Evolutionary conservation across 1,140 invertebrate species (phyloP), one percentile per base, ranked within the genome.

Genomic region (Physella acuta): DNA sequence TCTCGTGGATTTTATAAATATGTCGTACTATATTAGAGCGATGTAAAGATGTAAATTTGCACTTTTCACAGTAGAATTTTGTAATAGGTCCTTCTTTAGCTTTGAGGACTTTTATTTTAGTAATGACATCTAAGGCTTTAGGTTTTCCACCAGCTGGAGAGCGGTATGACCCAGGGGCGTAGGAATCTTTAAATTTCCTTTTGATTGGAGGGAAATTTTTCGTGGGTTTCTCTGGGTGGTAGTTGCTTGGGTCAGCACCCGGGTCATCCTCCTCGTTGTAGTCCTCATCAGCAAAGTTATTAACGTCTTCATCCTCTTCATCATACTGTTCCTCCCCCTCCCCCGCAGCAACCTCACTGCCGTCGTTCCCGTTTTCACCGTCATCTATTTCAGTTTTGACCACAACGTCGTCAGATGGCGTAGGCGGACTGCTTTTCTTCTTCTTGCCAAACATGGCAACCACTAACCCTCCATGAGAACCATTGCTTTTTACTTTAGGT

Each of bases 11-110:
- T 14, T 71, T 68, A 36, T 73, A 72, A 33, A 75, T 70, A 49
- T 75, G 74, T 1, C 74, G 58, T 20, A 73, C 68, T 20, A 75
- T 56, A 37, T 75, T 75, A 28, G 74, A 73, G 2, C 74, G 65
- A 39, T 75, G 74, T 3, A 75, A 52, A 26, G 74, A 75, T 37
- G 74, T 75, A 49, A 75, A 75, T 36, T 67, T 71, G 56, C 74
- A 75, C 30, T 60, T 68, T 55, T 75, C 74, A 63, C 74, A 75
- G 14, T 67, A 68, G 56, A 71, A 72, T 26, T 71, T 68, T 59
- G 70, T 72, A 36, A 71, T 49, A 16, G 52, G 53, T 3, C 67
- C 69, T 26, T 75, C 71, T 31, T 65, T 63, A 24, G 69, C 34
- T 30, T 69, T 72, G 20, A 75, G 55, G 17, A 75, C 71, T 30